Conservation (phyloP, 2,888 invertebrate species). For the Cryptophagus acutangulus region DNA sequence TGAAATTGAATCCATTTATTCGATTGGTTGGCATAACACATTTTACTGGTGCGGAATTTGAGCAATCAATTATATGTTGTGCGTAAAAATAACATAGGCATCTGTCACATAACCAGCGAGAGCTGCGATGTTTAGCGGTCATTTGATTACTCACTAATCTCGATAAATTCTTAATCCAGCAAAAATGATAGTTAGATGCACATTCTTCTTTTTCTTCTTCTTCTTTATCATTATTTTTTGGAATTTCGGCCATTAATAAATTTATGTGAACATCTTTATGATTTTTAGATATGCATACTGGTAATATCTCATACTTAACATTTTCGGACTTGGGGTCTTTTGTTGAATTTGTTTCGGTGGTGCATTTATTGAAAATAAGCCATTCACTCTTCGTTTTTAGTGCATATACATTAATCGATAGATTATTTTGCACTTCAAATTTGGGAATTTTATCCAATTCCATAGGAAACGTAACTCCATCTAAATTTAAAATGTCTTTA, state of each 20-base stretch:
- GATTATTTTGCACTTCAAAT: slow-evolving; percentile 30
- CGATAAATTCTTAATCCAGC: slow-evolving; percentile 23
- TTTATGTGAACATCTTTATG: slow-evolving; percentile 17
- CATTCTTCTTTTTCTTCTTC: too few species aligned
- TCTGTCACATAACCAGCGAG: slow-evolving; percentile 17
- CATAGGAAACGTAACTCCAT: slow-evolving; percentile 29
- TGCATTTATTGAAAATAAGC: slow-evolving; percentile 7
- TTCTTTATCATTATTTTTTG: slow-evolving; percentile 11
- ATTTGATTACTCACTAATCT: slow-evolving; percentile 15
- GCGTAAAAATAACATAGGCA: slow-evolving; percentile 22
- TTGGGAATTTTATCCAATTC: slow-evolving; percentile 22
- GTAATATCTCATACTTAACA: slow-evolving; percentile 6
- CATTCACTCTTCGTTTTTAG: slow-evolving; percentile 15
- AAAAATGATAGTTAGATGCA: slow-evolving; percentile 17
- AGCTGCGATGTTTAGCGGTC: slow-evolving; percentile 8
- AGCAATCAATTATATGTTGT: slow-evolving; percentile 12
- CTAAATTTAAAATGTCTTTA: slow-evolving; percentile 24
- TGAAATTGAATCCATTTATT: slow-evolving; percentile 15
- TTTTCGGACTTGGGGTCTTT: background rate
- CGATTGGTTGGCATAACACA: slow-evolving; percentile 13
- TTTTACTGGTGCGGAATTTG: too few species aligned
- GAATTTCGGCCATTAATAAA: slow-evolving; percentile 20
- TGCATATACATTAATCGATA: slow-evolving; percentile 28
- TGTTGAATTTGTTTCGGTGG: slow-evolving; percentile 9
- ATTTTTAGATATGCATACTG: slow-evolving; percentile 12